Evolutionary conservation across 2,113 vertebrate genomes (phyloP).

Genomic region (Microtus ochrogaster): DNA sequence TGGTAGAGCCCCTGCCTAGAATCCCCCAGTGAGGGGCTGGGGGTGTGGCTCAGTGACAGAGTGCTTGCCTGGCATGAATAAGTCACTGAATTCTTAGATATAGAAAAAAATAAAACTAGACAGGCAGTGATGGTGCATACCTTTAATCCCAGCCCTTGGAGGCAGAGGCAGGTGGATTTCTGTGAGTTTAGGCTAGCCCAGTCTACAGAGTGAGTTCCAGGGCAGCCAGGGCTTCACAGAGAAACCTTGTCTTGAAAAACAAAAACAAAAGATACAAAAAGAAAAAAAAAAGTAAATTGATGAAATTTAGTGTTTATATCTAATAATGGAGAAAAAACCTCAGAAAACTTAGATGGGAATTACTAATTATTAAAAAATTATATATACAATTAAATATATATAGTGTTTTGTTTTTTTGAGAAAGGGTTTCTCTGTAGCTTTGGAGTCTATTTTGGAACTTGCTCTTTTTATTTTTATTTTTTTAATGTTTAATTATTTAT

Average conservation of each 20-base stretch:
- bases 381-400: no score
- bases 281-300: not conserved
- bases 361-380: not conserved
- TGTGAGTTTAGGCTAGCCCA: not conserved
- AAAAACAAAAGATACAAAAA: no score
- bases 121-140: not conserved
- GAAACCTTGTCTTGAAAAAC: not conserved
- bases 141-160: not conserved
- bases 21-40: not conserved
- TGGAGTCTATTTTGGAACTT: no score
- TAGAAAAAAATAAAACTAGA: not conserved
- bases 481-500: no score
- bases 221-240: not conserved
- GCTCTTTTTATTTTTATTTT: no score
- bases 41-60: not conserved
- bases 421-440: no score
- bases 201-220: not conserved
- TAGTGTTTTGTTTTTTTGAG: no score
- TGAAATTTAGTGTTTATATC: conserved; percentile 44
- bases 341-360: conserved; percentile 22
- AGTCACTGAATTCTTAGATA: not conserved
- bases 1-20: not conserved
- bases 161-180: not conserved
- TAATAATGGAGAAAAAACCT: not conserved
- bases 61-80: not conserved